phyloP scores from a whole-genome alignment of 2,888 invertebrate genomes.

The Tiliacea citrago region DNA sequence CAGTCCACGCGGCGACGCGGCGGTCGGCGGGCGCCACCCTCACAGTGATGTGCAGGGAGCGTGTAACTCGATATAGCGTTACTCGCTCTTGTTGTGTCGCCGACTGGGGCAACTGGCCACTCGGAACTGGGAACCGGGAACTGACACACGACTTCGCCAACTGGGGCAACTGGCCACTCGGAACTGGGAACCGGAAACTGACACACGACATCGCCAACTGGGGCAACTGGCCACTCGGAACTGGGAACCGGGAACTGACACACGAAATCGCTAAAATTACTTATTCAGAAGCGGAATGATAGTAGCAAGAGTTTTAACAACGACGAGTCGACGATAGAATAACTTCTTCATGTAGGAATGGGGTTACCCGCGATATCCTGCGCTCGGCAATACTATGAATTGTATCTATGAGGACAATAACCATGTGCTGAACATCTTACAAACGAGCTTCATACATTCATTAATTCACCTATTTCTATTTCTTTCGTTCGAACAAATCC shows the following conservation, averaged over 20 bases:
- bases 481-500: not conserved
- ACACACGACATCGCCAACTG: not conserved
- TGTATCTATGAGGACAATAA: not conserved
- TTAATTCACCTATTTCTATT: not conserved
- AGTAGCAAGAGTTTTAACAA: conserved; percentile 13
- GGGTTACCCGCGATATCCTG: not conserved
- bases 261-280: not conserved
- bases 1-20: not conserved
- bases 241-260: not conserved
- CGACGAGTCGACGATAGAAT: conserved; percentile 11
- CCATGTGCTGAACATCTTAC: too few relatives aligned
- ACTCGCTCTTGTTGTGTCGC: not conserved
- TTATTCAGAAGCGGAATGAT: conserved; percentile 3
- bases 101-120: not conserved
- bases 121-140: not conserved
- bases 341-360: conserved; percentile 21
- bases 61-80: not conserved
- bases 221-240: not conserved
- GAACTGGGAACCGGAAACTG: not conserved
- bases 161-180: not conserved
- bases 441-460: not conserved
- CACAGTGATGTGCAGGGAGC: not conserved
- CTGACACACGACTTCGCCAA: not conserved
- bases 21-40: not conserved
- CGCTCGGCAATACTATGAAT: not conserved